A percentile compares a stretch with the other conserved stretches of the same genome.
Conservation (phyloP, 64 coral and sea anemone genomes). For the Orbicella faveolata region DNA sequence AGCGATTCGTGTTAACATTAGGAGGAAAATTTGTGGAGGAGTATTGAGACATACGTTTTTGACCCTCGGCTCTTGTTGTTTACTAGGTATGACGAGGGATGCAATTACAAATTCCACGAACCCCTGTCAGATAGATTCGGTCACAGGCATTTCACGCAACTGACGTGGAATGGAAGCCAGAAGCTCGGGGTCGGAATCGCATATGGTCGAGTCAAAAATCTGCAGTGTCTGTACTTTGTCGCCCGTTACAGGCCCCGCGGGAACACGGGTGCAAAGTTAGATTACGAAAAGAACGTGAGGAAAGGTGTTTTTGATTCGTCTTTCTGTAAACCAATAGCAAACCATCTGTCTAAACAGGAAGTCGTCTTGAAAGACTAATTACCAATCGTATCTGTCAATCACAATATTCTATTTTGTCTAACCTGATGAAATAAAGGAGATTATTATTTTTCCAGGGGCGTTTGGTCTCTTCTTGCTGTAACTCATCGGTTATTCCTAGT, state of each 20-base stretch:
- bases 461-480: no score
- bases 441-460: no score
- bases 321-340: slow-evolving; percentile 47
- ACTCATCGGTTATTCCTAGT: no score
- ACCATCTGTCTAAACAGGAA: not conserved
- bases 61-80: not conserved
- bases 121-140: not conserved
- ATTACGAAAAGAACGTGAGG: slow-evolving; percentile 47
- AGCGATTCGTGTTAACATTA: no score
- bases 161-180: slow-evolving; percentile 73
- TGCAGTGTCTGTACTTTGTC: slow-evolving; percentile 79
- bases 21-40: not conserved
- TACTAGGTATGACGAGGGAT: slow-evolving; percentile 8
- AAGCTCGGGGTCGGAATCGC: slow-evolving; percentile 71
- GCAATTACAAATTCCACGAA: not conserved
- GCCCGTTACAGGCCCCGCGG: slow-evolving; percentile 69
- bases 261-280: slow-evolving; percentile 37
- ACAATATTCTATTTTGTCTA: no score
- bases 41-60: not conserved
- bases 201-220: slow-evolving; percentile 11
- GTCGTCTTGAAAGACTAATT: not conserved
- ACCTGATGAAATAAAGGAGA: no score
- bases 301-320: slow-evolving; percentile 66
- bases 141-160: slow-evolving; percentile 73
- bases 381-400: no score